Conservation (phyloP, 2,797 vertebrate species). For the Vultur gryphus region DNA sequence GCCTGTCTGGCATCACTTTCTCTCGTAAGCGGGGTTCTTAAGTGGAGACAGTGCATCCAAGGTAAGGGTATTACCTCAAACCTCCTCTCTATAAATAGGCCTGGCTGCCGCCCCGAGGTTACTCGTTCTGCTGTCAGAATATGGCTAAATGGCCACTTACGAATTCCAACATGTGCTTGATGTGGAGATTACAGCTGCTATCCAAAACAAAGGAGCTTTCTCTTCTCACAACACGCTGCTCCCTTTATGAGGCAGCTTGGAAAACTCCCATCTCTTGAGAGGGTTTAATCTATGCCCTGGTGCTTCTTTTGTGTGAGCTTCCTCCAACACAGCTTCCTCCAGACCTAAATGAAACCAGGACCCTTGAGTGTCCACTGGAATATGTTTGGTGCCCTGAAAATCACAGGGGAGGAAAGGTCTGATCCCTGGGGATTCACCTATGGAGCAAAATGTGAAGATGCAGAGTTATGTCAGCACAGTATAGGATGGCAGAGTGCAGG, state of each 20-base stretch:
- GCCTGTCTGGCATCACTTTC: slow-evolving; percentile 43
- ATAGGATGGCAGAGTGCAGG: neutral
- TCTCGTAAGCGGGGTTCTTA: slow-evolving; percentile 8
- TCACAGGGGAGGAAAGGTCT: neutral
- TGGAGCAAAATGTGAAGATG: neutral
- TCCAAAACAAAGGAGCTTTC: slow-evolving; percentile 55
- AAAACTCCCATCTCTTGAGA: neutral
- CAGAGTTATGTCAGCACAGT: neutral
- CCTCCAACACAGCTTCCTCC: neutral
- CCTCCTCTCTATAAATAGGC: slow-evolving; percentile 64
- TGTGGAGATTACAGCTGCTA: slow-evolving; percentile 60
- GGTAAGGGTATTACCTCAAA: slow-evolving; percentile 59
- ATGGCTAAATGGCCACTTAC: slow-evolving; percentile 57
- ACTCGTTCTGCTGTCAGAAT: slow-evolving; percentile 53
- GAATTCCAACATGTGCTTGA: slow-evolving; percentile 48
- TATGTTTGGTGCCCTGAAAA: neutral
- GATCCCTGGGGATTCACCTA: neutral
- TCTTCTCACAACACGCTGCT: neutral
- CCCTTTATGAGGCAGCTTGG: slow-evolving; percentile 40
- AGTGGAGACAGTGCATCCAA: slow-evolving; percentile 50
- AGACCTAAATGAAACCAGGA: neutral
- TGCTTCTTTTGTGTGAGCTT: slow-evolving; percentile 12
- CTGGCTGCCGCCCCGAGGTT: slow-evolving; percentile 23
- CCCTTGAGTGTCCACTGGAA: neutral
- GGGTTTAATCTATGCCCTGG: slow-evolving; percentile 1